A percentile compares a stretch with the other conserved stretches of the same genome.
Conservation (phyloP, 2,113 vertebrate genomes). For the Bombycilla garrulus region DNA sequence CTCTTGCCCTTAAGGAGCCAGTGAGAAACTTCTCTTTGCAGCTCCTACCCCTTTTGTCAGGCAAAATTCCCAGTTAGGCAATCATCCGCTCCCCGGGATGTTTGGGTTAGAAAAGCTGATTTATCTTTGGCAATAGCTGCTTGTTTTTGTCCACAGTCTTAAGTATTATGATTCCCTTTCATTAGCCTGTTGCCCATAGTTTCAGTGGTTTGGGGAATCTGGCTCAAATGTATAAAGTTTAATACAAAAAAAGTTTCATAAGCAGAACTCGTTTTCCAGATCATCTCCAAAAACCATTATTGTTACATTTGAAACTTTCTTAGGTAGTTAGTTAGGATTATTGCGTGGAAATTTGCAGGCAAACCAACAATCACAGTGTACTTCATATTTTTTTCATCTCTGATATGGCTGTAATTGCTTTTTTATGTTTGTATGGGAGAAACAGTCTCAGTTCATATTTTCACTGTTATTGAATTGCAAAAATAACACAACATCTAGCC, state of each 20-base stretch:
- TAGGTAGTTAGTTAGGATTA: background rate
- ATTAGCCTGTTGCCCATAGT: background rate
- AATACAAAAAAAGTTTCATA: background rate
- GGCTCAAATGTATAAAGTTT: background rate
- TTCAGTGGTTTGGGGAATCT: background rate
- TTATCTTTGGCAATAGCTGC: background rate
- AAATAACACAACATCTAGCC: background rate
- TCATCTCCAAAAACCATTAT: background rate
- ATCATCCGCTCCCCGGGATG: fast-evolving
- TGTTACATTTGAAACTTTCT: background rate
- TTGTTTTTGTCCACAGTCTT: background rate
- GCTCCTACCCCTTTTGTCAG: background rate
- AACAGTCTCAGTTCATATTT: background rate
- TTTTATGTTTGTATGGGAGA: background rate
- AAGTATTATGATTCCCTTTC: background rate
- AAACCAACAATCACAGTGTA: background rate
- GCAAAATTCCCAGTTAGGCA: background rate
- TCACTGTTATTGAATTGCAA: background rate
- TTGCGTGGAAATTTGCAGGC: background rate
- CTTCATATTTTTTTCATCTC: background rate
- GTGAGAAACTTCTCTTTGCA: background rate
- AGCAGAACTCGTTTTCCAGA: background rate
- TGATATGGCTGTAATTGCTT: background rate
- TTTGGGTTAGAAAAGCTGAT: background rate
- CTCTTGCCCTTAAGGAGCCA: background rate